Evolutionary conservation across 2,797 vertebrate genomes (phyloP), one percentile per base, ranked within the genome.

Genomic region (Tapera naevia): DNA sequence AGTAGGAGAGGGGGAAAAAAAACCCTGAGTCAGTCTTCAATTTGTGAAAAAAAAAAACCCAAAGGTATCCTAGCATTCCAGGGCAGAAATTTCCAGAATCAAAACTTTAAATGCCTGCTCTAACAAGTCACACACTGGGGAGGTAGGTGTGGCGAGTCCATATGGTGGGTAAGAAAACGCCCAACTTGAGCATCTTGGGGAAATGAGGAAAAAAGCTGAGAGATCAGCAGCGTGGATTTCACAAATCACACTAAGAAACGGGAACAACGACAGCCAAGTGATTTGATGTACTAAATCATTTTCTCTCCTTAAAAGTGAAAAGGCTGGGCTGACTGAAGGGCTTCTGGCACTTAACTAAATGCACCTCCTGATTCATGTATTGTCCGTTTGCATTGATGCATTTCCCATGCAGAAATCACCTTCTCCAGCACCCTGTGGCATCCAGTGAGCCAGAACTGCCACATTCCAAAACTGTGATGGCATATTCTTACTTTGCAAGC

Each of bases 401-500:
- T 23, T n/a, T 50, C 58, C 32, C 7, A 7, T 0, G 2, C 56
- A 62, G 35, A 85, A 58, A 43, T 27, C 12, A 18, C 30, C 19
- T 17, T 33, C 18, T 39, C 46, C 56, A 22, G 57, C 16, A 43
- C 2, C 25, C 11, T 15, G 71, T 2, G 41, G 58, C 33, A 62
- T 7, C 15, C 48, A 17, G 17, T 11, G 46, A 73, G 56, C 24
- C 16, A 37, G 51, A 74, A 5, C 0, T 3, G 33, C n/a, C 50
- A 48, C 41, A 43, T 17, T 60, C 61, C 60, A 17, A 17, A 37
- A 35, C 2, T 1, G 3, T 0, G 2, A 41, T 5, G 19, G 24
- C 23, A 14, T 2, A 27, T 13, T 22, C 24, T 53, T 21, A n/a
- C 60, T 30, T 18, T 48, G 48, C n/a, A 56, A 87, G 23, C 57